Evolutionary conservation across 2,797 vertebrate species (phyloP).

Genomic region (Orestias chungarensis): DNA sequence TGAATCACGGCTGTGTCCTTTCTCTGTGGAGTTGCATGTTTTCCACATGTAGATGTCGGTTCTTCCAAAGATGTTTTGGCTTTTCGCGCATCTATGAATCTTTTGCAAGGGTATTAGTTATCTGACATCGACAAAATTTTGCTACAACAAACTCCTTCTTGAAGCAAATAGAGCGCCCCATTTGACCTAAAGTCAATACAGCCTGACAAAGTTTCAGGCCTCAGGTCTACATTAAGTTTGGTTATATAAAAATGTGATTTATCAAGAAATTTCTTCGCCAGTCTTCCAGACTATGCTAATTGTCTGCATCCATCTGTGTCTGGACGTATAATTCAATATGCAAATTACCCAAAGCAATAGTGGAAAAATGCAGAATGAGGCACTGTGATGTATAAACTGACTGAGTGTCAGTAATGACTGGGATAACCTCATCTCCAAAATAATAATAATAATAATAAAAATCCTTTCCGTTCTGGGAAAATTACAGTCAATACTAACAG

Average conservation of each 20-base stretch:
- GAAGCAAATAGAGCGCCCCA: slow-evolving; percentile 3
- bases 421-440: not conserved
- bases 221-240: slow-evolving; percentile 14
- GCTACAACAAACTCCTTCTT: not conserved
- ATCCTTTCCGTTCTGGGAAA: not conserved
- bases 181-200: slow-evolving; percentile 13
- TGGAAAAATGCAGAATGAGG: slow-evolving; percentile 7
- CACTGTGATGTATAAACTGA: slow-evolving; percentile 1
- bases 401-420: slow-evolving; percentile 10
- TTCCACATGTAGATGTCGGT: not conserved
- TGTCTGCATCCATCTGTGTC: slow-evolving; percentile 23
- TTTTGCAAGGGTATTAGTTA: not conserved
- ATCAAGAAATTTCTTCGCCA: slow-evolving; percentile 10
- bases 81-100: not conserved
- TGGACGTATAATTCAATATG: slow-evolving; percentile 28
- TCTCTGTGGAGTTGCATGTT: not conserved
- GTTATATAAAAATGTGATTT: slow-evolving; percentile 24
- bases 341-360: slow-evolving; percentile 14
- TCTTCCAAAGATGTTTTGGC: not conserved
- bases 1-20: not conserved
- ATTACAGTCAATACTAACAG: not conserved
- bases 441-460: slow-evolving; percentile 12
- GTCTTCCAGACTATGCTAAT: slow-evolving; percentile 14
- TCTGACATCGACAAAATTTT: not conserved
- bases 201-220: slow-evolving; percentile 20